Evolutionary conservation across 2,113 vertebrate species (phyloP).

Genomic region (Steatornis caripensis): DNA sequence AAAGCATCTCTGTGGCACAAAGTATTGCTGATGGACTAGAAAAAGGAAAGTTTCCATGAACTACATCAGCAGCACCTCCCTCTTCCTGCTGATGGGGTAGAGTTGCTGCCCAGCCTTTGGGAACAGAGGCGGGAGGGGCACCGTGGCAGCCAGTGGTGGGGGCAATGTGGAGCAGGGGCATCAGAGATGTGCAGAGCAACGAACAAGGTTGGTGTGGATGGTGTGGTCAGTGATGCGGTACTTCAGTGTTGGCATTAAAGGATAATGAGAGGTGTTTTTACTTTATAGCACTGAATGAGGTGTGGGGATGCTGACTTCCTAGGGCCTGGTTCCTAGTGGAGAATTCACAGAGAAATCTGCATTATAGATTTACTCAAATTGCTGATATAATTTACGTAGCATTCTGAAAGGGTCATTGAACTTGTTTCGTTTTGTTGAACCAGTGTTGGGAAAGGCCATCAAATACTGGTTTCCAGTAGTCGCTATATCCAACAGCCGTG

Average conservation of each 20-base stretch:
- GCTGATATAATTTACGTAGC: background rate
- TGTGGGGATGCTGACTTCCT: background rate
- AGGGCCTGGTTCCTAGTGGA: background rate
- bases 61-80: background rate
- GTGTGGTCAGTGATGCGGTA: too few species aligned
- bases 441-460: background rate
- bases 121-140: background rate
- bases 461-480: background rate
- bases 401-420: background rate
- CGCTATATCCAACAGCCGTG: background rate
- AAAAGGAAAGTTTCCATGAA: background rate
- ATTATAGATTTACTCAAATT: background rate
- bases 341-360: background rate
- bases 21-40: background rate
- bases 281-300: background rate
- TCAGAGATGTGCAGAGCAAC: background rate
- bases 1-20: background rate
- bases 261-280: background rate
- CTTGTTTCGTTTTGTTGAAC: background rate
- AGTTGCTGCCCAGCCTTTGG: background rate
- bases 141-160: background rate
- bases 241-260: background rate
- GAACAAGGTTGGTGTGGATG: background rate
- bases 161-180: background rate
- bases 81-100: background rate